These are phyloP conservation scores for Drosophila auraria DNA, from an alignment of 1,140 invertebrate genomes.

Conservation along the genomic window DNA sequence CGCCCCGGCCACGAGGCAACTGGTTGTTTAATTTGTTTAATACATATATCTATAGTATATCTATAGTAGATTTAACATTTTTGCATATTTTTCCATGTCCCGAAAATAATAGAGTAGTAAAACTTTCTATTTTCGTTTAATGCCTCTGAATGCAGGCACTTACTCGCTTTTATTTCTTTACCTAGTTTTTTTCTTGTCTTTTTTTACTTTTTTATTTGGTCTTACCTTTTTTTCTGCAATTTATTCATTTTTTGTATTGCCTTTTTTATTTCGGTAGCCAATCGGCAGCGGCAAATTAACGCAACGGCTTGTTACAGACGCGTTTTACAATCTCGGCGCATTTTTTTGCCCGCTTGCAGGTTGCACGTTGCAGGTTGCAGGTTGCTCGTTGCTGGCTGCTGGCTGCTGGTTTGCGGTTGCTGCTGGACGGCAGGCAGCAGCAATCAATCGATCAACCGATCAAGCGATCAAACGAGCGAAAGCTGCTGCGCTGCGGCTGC, in stretches of 20 bases:
- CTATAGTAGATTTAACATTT: slow-evolving; percentile 11
- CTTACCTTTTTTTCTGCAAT: slow-evolving; percentile 1
- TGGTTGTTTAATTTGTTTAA: slow-evolving; percentile 62
- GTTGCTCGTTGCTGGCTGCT: slow-evolving; percentile 11
- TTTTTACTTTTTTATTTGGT: slow-evolving; percentile 1
- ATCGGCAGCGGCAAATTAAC: slow-evolving; percentile 85
- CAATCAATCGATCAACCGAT: slow-evolving; percentile 85
- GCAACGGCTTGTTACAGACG: slow-evolving; percentile 79
- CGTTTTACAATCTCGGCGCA: slow-evolving; percentile 72
- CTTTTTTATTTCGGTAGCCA: slow-evolving; percentile 71
- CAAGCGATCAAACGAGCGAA: slow-evolving; percentile 82
- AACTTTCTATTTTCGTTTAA: slow-evolving; percentile 59
- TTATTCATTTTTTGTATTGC: slow-evolving; percentile 6
- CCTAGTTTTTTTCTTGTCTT: neutral
- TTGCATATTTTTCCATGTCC: slow-evolving; percentile 37
- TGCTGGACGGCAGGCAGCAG: slow-evolving; percentile 59
- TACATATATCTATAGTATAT: slow-evolving; percentile 1
- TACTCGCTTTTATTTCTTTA: slow-evolving; percentile 8
- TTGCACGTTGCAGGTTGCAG: slow-evolving; percentile 28
- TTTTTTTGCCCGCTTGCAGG: slow-evolving; percentile 38
- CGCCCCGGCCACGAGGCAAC: slow-evolving; percentile 35
- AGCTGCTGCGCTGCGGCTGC: slow-evolving; percentile 54
- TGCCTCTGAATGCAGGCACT: slow-evolving; percentile 20
- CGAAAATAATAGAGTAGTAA: slow-evolving; percentile 34
- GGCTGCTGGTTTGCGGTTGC: slow-evolving; percentile 7